A percentile compares a stretch with the other conserved stretches of the same genome.
Conservation (phyloP, 2,888 invertebrate genomes). For the Platerodrilus igneus region DNA sequence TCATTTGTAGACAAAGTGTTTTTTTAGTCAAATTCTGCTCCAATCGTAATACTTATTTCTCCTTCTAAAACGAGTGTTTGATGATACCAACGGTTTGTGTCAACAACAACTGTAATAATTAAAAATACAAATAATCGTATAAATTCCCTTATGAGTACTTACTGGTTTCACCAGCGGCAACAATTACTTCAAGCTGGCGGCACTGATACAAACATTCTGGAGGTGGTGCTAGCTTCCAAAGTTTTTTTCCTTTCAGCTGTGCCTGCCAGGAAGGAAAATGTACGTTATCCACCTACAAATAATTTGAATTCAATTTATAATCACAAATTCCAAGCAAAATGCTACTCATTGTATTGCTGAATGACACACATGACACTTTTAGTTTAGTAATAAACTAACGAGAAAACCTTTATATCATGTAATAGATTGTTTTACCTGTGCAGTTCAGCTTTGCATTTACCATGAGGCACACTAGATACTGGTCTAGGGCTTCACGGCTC, state of each 20-base stretch:
- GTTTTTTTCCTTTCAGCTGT: conserved; percentile 82
- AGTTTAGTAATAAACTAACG: background rate
- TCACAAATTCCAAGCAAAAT: conserved; percentile 15
- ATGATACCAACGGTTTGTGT: conserved; percentile 96
- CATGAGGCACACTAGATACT: too few species aligned
- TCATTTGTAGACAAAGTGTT: too few species aligned
- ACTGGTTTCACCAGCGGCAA: conserved; percentile 89
- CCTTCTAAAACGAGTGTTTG: conserved; percentile 81
- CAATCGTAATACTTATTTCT: conserved; percentile 91
- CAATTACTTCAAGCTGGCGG: conserved; percentile 60
- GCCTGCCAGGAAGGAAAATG: conserved; percentile 95
- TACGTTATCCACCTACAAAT: conserved; percentile 83
- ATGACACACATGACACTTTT: conserved; percentile 1
- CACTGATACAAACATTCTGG: conserved; percentile 87
- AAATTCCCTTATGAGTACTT: too few species aligned
- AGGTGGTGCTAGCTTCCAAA: conserved; percentile 87
- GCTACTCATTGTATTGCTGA: conserved; percentile 2
- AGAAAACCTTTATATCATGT: background rate
- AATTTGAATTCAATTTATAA: background rate
- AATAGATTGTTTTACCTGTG: too few species aligned
- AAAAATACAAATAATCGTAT: conserved; percentile 3
- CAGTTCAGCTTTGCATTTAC: too few species aligned
- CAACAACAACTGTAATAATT: conserved; percentile 78
- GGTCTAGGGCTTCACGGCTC: too few species aligned
- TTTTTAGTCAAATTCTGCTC: conserved; percentile 90